Conservation (phyloP, 2,113 vertebrate genomes). For the Grus americana region DNA sequence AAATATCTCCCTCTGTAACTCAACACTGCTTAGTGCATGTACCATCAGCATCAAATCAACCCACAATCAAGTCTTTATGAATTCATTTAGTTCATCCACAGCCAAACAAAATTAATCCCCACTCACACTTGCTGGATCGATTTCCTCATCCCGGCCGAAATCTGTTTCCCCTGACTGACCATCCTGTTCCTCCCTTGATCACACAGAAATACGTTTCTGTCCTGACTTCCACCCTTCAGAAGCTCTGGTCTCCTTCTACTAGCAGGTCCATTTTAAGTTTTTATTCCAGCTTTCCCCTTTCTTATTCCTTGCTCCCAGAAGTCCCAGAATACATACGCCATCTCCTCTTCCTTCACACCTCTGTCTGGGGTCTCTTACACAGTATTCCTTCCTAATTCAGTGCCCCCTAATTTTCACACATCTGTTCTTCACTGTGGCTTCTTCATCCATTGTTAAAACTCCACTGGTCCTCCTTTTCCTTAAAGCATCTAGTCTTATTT, state of each 20-base stretch:
- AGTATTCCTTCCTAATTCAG: neutral
- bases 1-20: neutral
- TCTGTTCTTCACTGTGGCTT: neutral
- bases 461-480: neutral
- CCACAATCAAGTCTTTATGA: neutral
- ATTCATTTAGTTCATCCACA: slow-evolving; percentile 13
- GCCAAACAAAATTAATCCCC: slow-evolving; percentile 19
- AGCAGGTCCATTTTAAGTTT: neutral
- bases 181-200: neutral
- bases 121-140: neutral
- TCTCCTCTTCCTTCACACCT: neutral
- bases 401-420: neutral
- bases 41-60: slow-evolving; percentile 3
- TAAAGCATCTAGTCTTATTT: neutral
- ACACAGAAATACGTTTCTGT: neutral
- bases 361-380: neutral
- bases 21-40: neutral
- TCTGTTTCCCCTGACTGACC: neutral
- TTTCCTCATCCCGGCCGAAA: neutral
- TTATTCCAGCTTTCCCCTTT: neutral
- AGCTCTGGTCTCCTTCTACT: neutral
- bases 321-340: neutral
- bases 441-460: neutral
- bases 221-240: neutral
- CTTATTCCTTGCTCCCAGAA: neutral